These are phyloP conservation scores for Barnardius zonarius DNA, from an alignment of 2,113 vertebrate species.

Conservation along the genomic window DNA sequence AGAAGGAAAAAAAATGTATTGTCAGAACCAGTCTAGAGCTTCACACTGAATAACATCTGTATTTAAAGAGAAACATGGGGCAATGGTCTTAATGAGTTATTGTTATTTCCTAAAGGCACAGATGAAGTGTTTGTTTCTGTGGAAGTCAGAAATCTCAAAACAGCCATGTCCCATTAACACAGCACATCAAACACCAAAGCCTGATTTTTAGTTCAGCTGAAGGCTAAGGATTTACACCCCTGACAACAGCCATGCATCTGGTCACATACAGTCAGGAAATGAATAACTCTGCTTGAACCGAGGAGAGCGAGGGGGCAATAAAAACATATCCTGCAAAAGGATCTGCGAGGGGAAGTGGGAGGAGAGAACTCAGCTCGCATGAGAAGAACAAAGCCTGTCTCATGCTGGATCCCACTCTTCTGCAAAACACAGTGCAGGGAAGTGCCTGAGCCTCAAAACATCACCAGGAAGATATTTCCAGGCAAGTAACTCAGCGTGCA, in stretches of 20 bases:
- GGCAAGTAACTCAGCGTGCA: neutral
- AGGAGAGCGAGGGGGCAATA: neutral
- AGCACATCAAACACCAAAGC: neutral
- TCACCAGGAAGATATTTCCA: neutral
- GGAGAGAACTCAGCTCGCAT: neutral
- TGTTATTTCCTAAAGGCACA: conserved; percentile 16
- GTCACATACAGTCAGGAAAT: conserved; percentile 49
- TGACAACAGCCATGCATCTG: neutral
- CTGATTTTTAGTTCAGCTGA: neutral
- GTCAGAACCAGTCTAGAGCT: neutral
- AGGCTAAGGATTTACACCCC: conserved; percentile 25
- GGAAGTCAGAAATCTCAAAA: conserved; percentile 2
- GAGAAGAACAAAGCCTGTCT: conserved; percentile 32
- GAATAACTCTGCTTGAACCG: conserved; percentile 9
- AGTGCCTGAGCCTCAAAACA: neutral
- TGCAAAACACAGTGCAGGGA: conserved; percentile 18
- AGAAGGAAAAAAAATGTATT: neutral
- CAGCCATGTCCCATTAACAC: neutral
- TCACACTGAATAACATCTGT: neutral
- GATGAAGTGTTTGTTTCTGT: neutral
- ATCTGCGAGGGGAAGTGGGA: neutral
- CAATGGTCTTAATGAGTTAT: neutral
- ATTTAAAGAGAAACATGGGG: neutral
- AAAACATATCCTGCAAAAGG: conserved; percentile 42
- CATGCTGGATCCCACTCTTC: neutral